A percentile compares a stretch with the other conserved stretches of the same genome.
Evolutionary conservation across 2,888 invertebrate genomes (phyloP).

Genomic region (Ormyrus thymus): DNA sequence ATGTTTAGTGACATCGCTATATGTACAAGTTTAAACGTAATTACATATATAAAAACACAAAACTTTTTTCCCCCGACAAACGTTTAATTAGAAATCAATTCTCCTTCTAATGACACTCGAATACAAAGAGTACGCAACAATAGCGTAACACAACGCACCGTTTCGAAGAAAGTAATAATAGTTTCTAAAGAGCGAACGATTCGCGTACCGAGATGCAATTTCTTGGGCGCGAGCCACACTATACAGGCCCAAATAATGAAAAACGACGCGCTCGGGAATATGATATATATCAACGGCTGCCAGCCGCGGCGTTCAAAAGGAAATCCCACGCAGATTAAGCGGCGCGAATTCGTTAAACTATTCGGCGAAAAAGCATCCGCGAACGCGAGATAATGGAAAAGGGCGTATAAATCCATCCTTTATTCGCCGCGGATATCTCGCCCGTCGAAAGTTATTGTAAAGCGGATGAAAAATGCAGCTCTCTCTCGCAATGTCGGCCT

Average conservation of each 20-base stretch:
- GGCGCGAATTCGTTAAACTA: background rate
- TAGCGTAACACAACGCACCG: no score
- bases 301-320: background rate
- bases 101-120: no score
- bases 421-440: constrained; percentile 9
- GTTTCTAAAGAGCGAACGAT: background rate
- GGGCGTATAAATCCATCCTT: constrained; percentile 6
- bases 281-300: background rate
- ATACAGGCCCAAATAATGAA: background rate
- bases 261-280: background rate
- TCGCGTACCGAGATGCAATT: background rate
- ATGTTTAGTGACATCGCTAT: no score
- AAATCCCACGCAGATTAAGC: constrained; percentile 8
- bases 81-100: no score
- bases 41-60: no score
- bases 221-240: no score
- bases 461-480: no score
- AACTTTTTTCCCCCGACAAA: no score
- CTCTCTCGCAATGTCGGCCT: no score
- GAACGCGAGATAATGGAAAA: constrained; percentile 5
- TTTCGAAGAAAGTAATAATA: background rate
- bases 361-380: background rate
- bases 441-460: constrained; percentile 5
- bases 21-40: no score
- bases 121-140: no score